These are phyloP conservation scores for Xestia xanthographa DNA, from an alignment of 2,888 invertebrate genomes.

Conservation along the genomic window DNA sequence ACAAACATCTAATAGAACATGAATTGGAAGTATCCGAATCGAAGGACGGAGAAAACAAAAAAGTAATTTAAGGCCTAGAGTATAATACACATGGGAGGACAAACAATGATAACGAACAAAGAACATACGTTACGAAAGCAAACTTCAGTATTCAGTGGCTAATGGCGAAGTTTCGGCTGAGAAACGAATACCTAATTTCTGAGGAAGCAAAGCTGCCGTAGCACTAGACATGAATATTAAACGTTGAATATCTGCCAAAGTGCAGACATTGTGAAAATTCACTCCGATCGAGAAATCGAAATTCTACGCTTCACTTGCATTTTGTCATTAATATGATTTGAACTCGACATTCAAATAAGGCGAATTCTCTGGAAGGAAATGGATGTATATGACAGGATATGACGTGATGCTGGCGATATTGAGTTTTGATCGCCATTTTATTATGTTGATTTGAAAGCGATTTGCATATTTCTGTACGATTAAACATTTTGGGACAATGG, in stretches of 20 bases:
- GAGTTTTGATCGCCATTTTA: slow-evolving; percentile 37
- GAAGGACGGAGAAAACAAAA: slow-evolving; percentile 30
- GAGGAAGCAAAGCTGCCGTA: slow-evolving; percentile 79
- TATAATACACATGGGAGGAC: slow-evolving; percentile 32
- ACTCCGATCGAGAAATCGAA: slow-evolving; percentile 83
- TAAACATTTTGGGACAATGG: slow-evolving; percentile 6
- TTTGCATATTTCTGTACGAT: slow-evolving; percentile 39
- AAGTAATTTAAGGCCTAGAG: slow-evolving; percentile 22
- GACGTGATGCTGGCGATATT: slow-evolving; percentile 54
- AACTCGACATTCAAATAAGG: slow-evolving; percentile 74
- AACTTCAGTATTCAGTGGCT: slow-evolving; percentile 71
- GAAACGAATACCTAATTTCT: slow-evolving; percentile 83
- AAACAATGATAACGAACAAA: slow-evolving; percentile 64
- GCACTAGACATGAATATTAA: slow-evolving; percentile 85
- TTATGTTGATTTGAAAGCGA: slow-evolving; percentile 35
- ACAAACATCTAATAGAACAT: slow-evolving; percentile 8
- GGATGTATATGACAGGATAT: slow-evolving; percentile 58
- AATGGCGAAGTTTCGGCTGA: slow-evolving; percentile 75
- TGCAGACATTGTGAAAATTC: slow-evolving; percentile 85
- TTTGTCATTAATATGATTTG: slow-evolving; percentile 85
- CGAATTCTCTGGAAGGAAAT: slow-evolving; percentile 62
- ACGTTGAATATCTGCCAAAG: slow-evolving; percentile 81
- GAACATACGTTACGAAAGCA: slow-evolving; percentile 55
- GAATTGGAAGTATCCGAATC: slow-evolving; percentile 11
- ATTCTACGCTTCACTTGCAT: slow-evolving; percentile 82